Evolutionary conservation across 2,888 invertebrate species (phyloP), one percentile per base, ranked within the genome.

Genomic region (Synanthedon vespiformis): DNA sequence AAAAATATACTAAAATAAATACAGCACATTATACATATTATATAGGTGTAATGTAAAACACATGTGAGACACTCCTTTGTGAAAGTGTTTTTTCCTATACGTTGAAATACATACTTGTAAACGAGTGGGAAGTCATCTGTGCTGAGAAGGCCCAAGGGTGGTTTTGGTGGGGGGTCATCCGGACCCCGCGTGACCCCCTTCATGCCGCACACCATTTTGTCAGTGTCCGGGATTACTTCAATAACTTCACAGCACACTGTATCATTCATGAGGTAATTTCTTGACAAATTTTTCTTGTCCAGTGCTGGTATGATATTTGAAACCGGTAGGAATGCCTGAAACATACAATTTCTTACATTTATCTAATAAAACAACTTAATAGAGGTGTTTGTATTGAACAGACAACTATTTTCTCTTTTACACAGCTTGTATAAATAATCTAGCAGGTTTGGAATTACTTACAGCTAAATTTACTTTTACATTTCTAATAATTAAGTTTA

Each of bases 151-250:
- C 97, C 97, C 60, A 95, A 90, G 57, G 93, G 90, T 57, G 93
- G 91, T 77, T 91, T 91, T 64, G 91, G 91, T 61, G 90, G 90
- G 55, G 93, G 92, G 69, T 92, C 91, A 67, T 92, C 91, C 22
- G 92, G 89, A 57, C 90, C 89, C 67, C 92, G 89, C 63, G 93
- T 90, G 62, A 91, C 88, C 58, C 94, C 94, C 82, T 94, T 93
- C 94, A 95, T 94, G 77, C 95, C 94, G 77, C 94, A 91, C 65
- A 93, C 92, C 88, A 96, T 91, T 88, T 95, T 95, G 86, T 95
- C 95, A 53, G 93, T 92, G 77, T 95, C 95, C 50, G 94, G 92
- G 74, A 93, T 94, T 58, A 95, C 93, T 89, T 94, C 95, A 68
- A 95, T 89, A 52, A 95, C 93, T 89, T 95, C 95, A 80, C 95